These are phyloP conservation scores for Junonia oenone DNA, from an alignment of 2,888 invertebrate species.

Conservation along the genomic window DNA sequence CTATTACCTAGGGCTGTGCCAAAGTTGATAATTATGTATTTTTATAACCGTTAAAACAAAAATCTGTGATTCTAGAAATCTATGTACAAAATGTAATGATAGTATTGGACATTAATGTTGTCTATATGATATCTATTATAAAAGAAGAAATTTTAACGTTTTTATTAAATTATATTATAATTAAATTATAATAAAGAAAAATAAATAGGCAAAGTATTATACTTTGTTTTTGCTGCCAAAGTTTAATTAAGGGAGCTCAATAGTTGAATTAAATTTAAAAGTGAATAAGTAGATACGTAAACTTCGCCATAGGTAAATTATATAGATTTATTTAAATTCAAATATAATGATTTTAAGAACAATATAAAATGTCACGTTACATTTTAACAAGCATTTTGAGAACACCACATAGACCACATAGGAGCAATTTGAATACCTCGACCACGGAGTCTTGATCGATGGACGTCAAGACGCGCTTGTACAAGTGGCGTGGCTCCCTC, in stretches of 20 bases:
- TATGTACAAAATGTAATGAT: not conserved
- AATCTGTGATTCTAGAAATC: not conserved
- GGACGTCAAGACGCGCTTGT: slow-evolving; percentile 82
- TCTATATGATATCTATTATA: not conserved
- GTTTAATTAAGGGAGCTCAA: too few relatives aligned
- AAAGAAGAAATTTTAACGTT: too few relatives aligned
- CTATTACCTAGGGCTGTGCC: slow-evolving; percentile 25
- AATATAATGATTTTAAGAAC: not conserved
- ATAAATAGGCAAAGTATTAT: too few relatives aligned
- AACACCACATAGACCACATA: slow-evolving; percentile 87
- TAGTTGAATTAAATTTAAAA: too few relatives aligned
- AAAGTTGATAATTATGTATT: not conserved
- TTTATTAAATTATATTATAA: too few relatives aligned
- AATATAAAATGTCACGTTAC: not conserved
- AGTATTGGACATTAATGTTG: not conserved
- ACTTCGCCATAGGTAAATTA: too few relatives aligned
- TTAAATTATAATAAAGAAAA: too few relatives aligned
- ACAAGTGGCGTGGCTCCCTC: slow-evolving; percentile 72
- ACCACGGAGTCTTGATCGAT: slow-evolving; percentile 79
- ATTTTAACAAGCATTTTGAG: slow-evolving; percentile 79
- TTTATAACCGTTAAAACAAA: not conserved
- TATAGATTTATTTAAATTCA: too few relatives aligned
- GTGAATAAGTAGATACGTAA: too few relatives aligned
- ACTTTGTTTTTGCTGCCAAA: too few relatives aligned
- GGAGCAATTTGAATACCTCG: slow-evolving; percentile 82